phyloP scores from a whole-genome alignment of 2,113 vertebrate genomes.

The Cariama cristata region DNA sequence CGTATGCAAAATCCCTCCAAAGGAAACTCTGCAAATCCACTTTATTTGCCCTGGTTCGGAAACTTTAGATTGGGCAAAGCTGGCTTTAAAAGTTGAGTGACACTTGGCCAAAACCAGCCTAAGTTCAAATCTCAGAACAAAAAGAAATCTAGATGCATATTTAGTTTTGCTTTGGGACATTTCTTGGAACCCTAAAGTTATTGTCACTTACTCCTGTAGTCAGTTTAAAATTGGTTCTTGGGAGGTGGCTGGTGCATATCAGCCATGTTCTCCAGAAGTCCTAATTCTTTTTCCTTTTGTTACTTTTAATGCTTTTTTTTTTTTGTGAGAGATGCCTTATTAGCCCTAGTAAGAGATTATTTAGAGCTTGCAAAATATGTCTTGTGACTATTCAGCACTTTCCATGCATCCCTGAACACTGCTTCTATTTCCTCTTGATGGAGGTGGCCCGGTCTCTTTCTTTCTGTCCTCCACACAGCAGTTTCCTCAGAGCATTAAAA shows the following conservation, averaged over 20 bases:
- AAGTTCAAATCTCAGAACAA: neutral
- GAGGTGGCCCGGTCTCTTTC: neutral
- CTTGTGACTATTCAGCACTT: neutral
- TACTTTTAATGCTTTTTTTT: neutral
- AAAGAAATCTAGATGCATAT: neutral
- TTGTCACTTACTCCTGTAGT: neutral
- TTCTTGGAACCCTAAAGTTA: neutral
- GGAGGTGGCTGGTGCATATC: neutral
- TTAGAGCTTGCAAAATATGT: neutral
- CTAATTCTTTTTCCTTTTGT: neutral
- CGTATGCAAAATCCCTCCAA: neutral
- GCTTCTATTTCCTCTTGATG: neutral
- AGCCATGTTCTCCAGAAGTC: neutral
- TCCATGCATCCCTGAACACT: neutral
- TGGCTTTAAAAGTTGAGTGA: neutral
- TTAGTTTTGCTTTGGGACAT: neutral
- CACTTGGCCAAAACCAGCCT: neutral
- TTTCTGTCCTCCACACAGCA: neutral
- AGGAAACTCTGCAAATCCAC: neutral
- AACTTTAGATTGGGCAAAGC: neutral
- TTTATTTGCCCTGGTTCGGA: neutral
- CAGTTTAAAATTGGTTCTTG: neutral
- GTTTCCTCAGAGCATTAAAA: conserved; percentile 45
- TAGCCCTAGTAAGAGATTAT: neutral
- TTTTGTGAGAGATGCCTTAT: neutral